A percentile compares a stretch with the other conserved stretches of the same genome.
Evolutionary conservation across 2,797 vertebrate species (phyloP).

Genomic region (Cuculus canorus): DNA sequence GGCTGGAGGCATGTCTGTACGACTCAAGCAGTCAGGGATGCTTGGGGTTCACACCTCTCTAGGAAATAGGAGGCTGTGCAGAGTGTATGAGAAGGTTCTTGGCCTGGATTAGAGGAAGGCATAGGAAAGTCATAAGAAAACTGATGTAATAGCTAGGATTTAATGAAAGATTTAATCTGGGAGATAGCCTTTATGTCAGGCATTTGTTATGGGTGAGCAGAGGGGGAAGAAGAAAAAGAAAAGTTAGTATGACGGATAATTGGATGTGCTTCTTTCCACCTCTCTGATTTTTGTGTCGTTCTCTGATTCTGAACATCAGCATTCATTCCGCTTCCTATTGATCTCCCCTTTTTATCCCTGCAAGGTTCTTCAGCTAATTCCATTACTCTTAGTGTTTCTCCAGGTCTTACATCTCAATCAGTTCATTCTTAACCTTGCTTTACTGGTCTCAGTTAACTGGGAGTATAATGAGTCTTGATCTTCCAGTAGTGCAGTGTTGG

Average conservation of each 20-base stretch:
- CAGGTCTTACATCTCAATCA: neutral
- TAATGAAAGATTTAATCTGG: slow-evolving; percentile 42
- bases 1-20: neutral
- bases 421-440: slow-evolving; percentile 11
- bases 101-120: neutral
- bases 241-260: neutral
- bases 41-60: neutral
- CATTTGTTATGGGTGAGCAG: neutral
- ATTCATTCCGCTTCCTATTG: neutral
- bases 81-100: neutral
- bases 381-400: neutral
- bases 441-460: neutral
- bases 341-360: neutral
- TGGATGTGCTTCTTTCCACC: neutral
- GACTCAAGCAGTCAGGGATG: fast-evolving
- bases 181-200: neutral
- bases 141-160: neutral
- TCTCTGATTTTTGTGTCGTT: neutral
- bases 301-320: neutral
- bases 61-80: neutral
- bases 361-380: neutral
- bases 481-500: neutral
- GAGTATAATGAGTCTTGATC: neutral
- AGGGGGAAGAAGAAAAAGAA: neutral
- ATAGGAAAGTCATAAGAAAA: neutral